Conservation (phyloP, 2,113 vertebrate genomes). For the Aegithalos caudatus region DNA sequence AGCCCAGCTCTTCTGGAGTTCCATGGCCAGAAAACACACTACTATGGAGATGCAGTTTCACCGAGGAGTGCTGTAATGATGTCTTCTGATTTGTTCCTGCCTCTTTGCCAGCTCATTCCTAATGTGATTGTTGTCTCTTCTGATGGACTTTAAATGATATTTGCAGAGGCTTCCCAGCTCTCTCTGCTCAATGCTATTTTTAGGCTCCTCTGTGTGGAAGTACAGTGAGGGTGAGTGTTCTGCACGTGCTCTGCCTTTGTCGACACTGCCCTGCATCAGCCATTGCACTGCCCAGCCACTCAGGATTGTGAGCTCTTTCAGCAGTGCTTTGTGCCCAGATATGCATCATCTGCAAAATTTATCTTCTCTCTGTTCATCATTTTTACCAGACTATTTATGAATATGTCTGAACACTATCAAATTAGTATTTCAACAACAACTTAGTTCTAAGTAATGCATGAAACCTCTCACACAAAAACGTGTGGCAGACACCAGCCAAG, state of each 20-base stretch:
- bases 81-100: not conserved
- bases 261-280: not conserved
- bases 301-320: not conserved
- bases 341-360: conserved; percentile 1
- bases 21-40: not conserved
- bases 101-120: not conserved
- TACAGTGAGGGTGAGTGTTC: not conserved
- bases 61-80: not conserved
- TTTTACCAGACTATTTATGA: not conserved
- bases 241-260: not conserved
- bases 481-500: not conserved
- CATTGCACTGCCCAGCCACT: not conserved
- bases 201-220: not conserved
- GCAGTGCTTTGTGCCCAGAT: not conserved
- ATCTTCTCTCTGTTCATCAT: not conserved
- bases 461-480: not conserved
- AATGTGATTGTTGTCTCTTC: not conserved
- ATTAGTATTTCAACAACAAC: not conserved
- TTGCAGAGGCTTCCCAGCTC: not conserved
- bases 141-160: not conserved
- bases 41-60: not conserved
- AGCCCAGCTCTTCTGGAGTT: not conserved
- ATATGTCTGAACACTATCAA: not conserved
- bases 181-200: not conserved
- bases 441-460: not conserved